phyloP scores from a whole-genome alignment of 1,140 invertebrate species.

The Orius insidiosus region DNA sequence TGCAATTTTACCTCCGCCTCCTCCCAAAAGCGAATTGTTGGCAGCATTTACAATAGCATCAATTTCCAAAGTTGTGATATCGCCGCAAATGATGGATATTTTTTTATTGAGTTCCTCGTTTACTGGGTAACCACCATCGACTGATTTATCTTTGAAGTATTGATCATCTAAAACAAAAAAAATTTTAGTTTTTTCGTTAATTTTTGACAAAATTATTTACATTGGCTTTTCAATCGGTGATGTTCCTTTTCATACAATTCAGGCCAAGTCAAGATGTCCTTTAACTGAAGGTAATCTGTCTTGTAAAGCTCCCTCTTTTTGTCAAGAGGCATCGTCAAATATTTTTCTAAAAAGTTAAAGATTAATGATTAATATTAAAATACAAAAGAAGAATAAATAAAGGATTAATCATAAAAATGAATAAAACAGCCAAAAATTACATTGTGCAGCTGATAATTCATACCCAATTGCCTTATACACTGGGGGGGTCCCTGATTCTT shows the following conservation, averaged over 20 bases:
- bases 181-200: too few relatives aligned
- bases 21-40: slow-evolving; percentile 56
- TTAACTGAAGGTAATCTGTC: too few relatives aligned
- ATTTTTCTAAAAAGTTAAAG: neutral
- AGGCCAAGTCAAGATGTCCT: slow-evolving; percentile 37
- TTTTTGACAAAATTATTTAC: slow-evolving; percentile 12
- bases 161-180: neutral
- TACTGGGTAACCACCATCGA: slow-evolving; percentile 22
- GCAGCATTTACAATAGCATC: slow-evolving; percentile 89
- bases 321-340: too few relatives aligned
- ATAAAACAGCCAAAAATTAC: too few relatives aligned
- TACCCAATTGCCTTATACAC: too few relatives aligned
- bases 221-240: slow-evolving; percentile 8
- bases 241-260: slow-evolving; percentile 27
- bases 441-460: too few relatives aligned
- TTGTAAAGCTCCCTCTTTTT: too few relatives aligned
- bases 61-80: slow-evolving; percentile 75
- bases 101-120: slow-evolving; percentile 34
- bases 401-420: neutral
- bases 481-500: too few relatives aligned
- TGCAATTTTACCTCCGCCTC: slow-evolving; percentile 67
- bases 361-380: neutral
- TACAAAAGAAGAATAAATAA: neutral
- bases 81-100: slow-evolving; percentile 52
- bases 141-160: slow-evolving; percentile 24